A percentile compares a stretch with the other conserved stretches of the same genome.
These are phyloP conservation scores for Muscicapa comitata DNA, from an alignment of 2,797 vertebrate genomes.

Conservation along the genomic window DNA sequence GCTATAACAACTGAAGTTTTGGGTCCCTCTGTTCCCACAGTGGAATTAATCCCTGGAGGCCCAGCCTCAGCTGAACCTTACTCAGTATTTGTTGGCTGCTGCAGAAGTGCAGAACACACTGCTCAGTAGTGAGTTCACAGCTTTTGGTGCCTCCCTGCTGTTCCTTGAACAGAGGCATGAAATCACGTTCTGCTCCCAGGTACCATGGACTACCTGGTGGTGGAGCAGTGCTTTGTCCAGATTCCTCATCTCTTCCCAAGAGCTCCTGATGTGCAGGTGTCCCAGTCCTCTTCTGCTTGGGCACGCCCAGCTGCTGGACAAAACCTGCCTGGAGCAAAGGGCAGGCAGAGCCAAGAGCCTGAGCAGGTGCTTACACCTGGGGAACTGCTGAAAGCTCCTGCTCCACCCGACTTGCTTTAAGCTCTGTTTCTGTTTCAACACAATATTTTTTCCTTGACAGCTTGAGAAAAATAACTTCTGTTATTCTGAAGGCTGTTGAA, in stretches of 20 bases:
- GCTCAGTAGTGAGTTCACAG: neutral
- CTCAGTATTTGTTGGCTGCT: neutral
- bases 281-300: neutral
- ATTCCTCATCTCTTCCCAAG: neutral
- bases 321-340: neutral
- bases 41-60: neutral
- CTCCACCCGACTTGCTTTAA: neutral
- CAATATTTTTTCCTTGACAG: neutral
- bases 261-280: neutral
- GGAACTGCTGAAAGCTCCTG: neutral
- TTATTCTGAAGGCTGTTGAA: neutral
- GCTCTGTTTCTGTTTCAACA: neutral
- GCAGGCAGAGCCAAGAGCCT: neutral
- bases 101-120: neutral
- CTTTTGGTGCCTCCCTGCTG: neutral
- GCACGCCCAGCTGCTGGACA: neutral
- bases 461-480: neutral
- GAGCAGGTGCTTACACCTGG: fast-evolving
- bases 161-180: neutral
- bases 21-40: neutral
- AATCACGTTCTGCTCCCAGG: neutral
- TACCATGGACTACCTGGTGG: fast-evolving
- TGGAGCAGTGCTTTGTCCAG: neutral
- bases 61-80: neutral
- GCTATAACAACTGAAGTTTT: neutral